These are phyloP conservation scores for Drosophila kokeensis DNA, from an alignment of 2,888 invertebrate genomes.

Conservation along the genomic window DNA sequence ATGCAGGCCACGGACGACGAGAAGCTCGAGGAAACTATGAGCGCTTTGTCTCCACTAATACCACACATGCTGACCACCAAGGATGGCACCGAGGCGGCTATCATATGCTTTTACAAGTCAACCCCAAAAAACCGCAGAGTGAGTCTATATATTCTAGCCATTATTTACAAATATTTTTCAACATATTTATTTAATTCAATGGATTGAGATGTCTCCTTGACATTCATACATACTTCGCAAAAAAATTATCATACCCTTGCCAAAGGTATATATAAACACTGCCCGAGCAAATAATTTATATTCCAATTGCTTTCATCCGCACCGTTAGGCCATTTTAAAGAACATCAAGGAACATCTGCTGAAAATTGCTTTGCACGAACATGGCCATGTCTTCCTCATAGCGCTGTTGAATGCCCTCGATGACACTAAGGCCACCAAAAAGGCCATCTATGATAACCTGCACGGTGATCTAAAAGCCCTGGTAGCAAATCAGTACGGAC, in stretches of 20 bases:
- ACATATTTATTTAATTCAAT: background rate
- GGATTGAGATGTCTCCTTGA: background rate
- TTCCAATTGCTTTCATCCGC: background rate
- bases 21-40: conserved; percentile 91
- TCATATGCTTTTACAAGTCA: conserved; percentile 95
- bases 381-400: conserved; percentile 93
- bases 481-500: conserved; percentile 92
- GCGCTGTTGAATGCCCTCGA: conserved; percentile 95
- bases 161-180: background rate
- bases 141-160: conserved; percentile 41
- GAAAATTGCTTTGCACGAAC: conserved; percentile 93
- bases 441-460: conserved; percentile 91
- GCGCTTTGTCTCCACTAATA: conserved; percentile 89
- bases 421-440: conserved; percentile 95
- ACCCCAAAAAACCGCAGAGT: conserved; percentile 92
- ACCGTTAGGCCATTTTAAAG: conserved; percentile 91
- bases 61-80: conserved; percentile 90
- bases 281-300: background rate
- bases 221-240: background rate
- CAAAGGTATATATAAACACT: background rate
- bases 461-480: conserved; percentile 89
- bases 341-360: conserved; percentile 93
- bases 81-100: conserved; percentile 92
- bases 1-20: conserved; percentile 90
- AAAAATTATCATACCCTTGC: background rate